Base-by-base conservation (phyloP, 2,113 vertebrate genomes). In the Zootoca vivipara region DNA sequence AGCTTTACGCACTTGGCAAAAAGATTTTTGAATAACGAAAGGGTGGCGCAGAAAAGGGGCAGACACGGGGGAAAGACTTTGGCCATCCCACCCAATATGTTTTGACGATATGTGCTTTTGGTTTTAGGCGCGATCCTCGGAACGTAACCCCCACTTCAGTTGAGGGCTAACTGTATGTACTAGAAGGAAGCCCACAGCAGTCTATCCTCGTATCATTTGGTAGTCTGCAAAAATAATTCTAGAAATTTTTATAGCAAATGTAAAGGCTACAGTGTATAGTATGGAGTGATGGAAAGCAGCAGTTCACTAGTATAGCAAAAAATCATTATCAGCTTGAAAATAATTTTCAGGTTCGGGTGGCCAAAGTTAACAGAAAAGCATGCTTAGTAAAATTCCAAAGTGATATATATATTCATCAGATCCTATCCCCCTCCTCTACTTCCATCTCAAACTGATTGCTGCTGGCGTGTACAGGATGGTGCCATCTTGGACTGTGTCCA, bases 361-460 rank as follows among this genome's bases (percentile, higher is more conserved):
- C 28, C 20, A 28, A 28, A 38, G 30, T 81, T 67, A 62, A 38
- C 15, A 18, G 5, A 52, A 82, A 84, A 30, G 79, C 20, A 20
- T 20, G 72, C 35, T 20, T 2, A 67, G 16, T 62, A 35, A 82
- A 73, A 67, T 22, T 15, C 30, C 0, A 0, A 89, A 10, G 62
- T n/a, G n/a, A n/a, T n/a, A 46, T 1, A 40, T 4, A 40, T 4
- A 40, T 26, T 67, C 33, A 84, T 1, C 46, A 72, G 65, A 24
- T 1, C 28, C 28, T 0, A 0, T 9, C 22, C 15, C 79, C 1
- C 40, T 81, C 73, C 85, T 64, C 30, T 62, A 38, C 1, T 30
- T 86, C 30, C 78, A 62, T 40, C 35, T 35, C 77, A 67, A 62
- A 24, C 58, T 67, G 0, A 0, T 0, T 0, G 0, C 70, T 89